phyloP scores from a whole-genome alignment of 2,888 invertebrate genomes.

The Ametastegia equiseti region DNA sequence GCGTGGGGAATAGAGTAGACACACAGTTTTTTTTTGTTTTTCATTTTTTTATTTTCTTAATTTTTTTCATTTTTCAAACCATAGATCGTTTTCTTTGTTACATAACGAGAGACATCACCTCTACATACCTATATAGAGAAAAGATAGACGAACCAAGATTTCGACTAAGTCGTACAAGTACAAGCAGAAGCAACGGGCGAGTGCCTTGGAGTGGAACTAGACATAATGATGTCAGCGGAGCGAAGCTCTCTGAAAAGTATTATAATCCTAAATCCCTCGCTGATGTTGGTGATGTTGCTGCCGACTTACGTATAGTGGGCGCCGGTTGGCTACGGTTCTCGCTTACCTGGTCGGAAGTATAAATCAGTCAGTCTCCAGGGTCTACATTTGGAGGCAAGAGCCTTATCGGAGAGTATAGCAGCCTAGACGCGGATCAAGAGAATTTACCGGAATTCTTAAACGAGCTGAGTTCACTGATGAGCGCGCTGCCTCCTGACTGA shows the following conservation, averaged over 20 bases:
- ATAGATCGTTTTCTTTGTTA: conserved; percentile 2
- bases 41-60: background rate
- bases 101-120: conserved; percentile 26
- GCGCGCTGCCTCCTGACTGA: conserved; percentile 27
- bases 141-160: conserved; percentile 3
- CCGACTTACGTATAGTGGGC: conserved; percentile 43
- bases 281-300: too few species aligned
- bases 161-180: conserved; percentile 28
- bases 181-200: background rate
- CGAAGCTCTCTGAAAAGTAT: conserved; percentile 40
- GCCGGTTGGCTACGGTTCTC: conserved; percentile 27
- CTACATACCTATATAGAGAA: background rate
- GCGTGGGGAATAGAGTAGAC: background rate
- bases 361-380: conserved; percentile 66
- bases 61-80: background rate
- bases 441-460: conserved; percentile 42
- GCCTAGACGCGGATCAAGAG: conserved; percentile 42
- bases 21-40: background rate
- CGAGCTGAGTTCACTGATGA: conserved; percentile 50
- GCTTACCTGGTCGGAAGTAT: conserved; percentile 70
- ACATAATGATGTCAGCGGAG: conserved; percentile 44
- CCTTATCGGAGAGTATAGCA: conserved; percentile 37
- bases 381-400: conserved; percentile 43
- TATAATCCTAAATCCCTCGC: too few species aligned
- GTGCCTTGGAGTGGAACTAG: conserved; percentile 27